Evolutionary conservation across 2,888 invertebrate genomes (phyloP).

Genomic region (Apotomis turbidana): DNA sequence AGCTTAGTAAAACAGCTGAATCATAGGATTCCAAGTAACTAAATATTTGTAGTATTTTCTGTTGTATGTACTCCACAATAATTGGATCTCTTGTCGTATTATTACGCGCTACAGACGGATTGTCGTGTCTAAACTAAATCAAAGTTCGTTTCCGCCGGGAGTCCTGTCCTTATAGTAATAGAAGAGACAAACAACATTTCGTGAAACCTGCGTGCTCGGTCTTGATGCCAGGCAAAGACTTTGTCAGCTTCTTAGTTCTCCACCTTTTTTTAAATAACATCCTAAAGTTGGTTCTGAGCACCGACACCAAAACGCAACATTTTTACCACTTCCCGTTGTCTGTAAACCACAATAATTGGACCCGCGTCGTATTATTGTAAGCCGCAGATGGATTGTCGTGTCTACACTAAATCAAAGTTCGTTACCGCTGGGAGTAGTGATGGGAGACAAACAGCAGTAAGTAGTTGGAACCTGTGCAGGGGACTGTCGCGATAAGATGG

Average conservation of each 20-base stretch:
- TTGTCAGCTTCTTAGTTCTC: too few species aligned
- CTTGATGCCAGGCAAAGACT: background rate
- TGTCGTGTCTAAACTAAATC: conserved; percentile 78
- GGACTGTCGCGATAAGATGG: background rate
- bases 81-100: conserved; percentile 49
- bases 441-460: conserved; percentile 29
- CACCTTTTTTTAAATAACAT: too few species aligned
- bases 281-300: too few species aligned
- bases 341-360: conserved; percentile 46
- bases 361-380: conserved; percentile 49
- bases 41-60: too few species aligned
- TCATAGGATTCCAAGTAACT: too few species aligned
- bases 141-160: conserved; percentile 77
- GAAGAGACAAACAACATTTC: conserved; percentile 30
- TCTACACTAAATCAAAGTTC: conserved; percentile 81
- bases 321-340: too few species aligned
- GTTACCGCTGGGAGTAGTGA: conserved; percentile 69
- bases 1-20: too few species aligned
- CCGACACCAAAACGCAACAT: too few species aligned
- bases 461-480: conserved; percentile 2
- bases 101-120: conserved; percentile 66
- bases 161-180: conserved; percentile 55
- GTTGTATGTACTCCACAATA: conserved; percentile 38
- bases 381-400: conserved; percentile 71
- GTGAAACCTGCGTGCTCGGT: conserved; percentile 10